Base-by-base conservation (phyloP, 1,140 invertebrate genomes). In the Leptinotarsa defecta region DNA sequence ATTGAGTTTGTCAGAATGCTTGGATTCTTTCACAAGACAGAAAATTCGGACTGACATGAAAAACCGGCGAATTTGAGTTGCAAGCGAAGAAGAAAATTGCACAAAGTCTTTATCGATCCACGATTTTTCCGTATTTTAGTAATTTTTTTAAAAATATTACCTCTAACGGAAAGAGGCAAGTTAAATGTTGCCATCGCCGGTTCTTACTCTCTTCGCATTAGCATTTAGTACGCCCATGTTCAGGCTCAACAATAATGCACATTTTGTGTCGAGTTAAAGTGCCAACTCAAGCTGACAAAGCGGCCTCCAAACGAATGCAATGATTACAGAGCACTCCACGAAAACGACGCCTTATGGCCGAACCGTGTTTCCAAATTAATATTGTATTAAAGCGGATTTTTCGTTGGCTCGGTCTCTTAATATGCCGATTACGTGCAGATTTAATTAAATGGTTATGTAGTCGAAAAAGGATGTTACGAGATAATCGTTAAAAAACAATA, bases 301-400 rank as follows among this genome's bases (percentile, higher is more conserved):
- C 67, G 67, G 34, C n/a, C 67, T 68, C 67, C 15, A 68, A 68
- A 68, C 67, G 67, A 68, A 48, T 43, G 19, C 67, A 68, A 68
- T 48, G 67, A 68, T 68, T 68, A 68, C 67, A 68, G 34, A 68
- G 27, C 67, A 68, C 67, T 68, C 34, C 24, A 48, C 67, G 67
- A 68, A 48, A 43, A 68, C 67, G 24, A 68, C 67, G 67, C 67
- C 67, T 68, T 68, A 68, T 68, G 67, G 43, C 67, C 8, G 43
- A 68, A 68, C 67, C 67, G 67, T 68, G 67, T 68, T 68, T 68
- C 43, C 67, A 68, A 68, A 68, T 68, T 68, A 68, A 68, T 68
- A 68, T 43, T 68, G 27, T 68, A 68, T 68, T 68, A 57, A 68
- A 48, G 67, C 67, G 67, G 24, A 43, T 48, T 68, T 68, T 27